phyloP scores from a whole-genome alignment of 2,888 invertebrate species.

The Ethmia dodecea region DNA sequence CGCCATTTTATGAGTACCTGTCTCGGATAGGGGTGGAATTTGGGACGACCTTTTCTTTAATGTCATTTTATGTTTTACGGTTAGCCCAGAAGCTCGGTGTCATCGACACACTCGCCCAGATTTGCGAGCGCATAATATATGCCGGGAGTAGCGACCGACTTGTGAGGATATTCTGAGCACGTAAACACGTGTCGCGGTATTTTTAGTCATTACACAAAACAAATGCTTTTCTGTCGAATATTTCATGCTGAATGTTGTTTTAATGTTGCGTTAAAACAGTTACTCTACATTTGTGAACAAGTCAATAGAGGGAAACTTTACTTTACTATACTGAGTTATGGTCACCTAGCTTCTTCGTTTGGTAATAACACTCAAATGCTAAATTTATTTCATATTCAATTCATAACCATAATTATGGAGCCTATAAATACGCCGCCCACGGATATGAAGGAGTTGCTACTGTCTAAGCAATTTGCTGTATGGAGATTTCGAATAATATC shows the following conservation, averaged over 20 bases:
- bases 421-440: slow-evolving; percentile 19
- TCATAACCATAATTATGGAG: slow-evolving; percentile 16
- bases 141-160: too few species aligned
- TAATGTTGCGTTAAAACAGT: too few species aligned
- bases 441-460: slow-evolving; percentile 15
- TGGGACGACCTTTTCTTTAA: slow-evolving; percentile 38
- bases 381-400: neutral
- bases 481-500: slow-evolving; percentile 3
- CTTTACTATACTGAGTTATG: too few species aligned
- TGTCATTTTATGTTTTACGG: slow-evolving; percentile 41
- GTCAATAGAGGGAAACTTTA: too few species aligned
- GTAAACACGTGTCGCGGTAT: slow-evolving; percentile 34
- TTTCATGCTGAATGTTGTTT: too few species aligned
- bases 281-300: too few species aligned
- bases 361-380: too few species aligned
- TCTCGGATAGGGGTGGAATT: slow-evolving; percentile 38
- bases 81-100: slow-evolving; percentile 14
- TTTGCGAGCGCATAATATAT: too few species aligned
- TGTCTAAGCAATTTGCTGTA: neutral
- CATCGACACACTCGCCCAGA: too few species aligned
- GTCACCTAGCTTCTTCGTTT: too few species aligned
- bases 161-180: slow-evolving; percentile 29
- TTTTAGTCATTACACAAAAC: slow-evolving; percentile 24
- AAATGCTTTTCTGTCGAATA: slow-evolving; percentile 8
- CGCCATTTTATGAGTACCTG: slow-evolving; percentile 48